Base-by-base conservation (phyloP, 2,888 invertebrate species). In the Acleris emargana region DNA sequence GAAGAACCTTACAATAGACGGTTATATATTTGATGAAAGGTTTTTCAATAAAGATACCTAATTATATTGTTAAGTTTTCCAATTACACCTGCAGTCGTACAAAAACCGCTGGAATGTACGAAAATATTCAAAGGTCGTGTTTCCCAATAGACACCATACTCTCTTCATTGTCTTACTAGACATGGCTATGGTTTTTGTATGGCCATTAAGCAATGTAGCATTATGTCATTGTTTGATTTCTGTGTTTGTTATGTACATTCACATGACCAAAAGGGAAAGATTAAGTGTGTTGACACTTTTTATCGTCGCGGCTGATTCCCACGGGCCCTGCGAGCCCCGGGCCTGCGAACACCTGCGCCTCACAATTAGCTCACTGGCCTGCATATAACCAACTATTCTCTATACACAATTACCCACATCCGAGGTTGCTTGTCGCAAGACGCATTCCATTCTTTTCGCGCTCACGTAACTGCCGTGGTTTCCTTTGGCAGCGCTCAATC, bases 391-490 rank as follows among this genome's bases (percentile, higher is more conserved):
- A 50, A 51, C 63, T 54, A 51, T 47, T 49, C 53, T 73, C 73
- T 76, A 32, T 32, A 76, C 78, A 76, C 77, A 81, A 83, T 86
- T 86, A 84, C 78, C 80, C 73, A 83, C 81, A 84, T 85, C 83
- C 86, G 86, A 87, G 85, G 86, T 77, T 86, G 83, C 77, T 80
- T 88, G 84, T 87, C 82, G 87, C 84, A 87, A 88, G 83, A 82
- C 76, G 75, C 82, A 81, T 87, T 84, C 83, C 84, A 85, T 88
- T 86, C 79, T 87, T 84, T 82, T 73, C 71, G 77, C 72, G 79
- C 69, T 87, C 84, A 88, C 86, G 86, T 88, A 90, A 89, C 80
- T 71, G 69, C 38, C 69, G 73, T 72, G 68, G 77, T 78, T 79
- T 79, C 77, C 78, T 77, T 80, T 74, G 75, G 72, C 74, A 77